Base-by-base conservation (phyloP, 2,113 vertebrate genomes). In the Mesitornis unicolor region DNA sequence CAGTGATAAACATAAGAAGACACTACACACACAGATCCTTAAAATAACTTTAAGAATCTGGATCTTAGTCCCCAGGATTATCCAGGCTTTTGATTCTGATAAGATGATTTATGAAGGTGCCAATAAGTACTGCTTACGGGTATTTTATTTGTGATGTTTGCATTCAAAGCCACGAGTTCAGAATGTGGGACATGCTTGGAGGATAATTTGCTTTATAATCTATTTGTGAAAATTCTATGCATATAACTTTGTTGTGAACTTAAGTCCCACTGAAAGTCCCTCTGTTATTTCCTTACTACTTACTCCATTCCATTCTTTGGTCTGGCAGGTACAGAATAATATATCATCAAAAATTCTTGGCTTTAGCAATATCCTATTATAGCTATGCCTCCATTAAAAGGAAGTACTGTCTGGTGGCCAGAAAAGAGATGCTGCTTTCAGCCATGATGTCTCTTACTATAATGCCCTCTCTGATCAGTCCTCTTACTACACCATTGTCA, bases 11-110 rank as follows among this genome's bases (percentile, higher is more conserved):
- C 67, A 74, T 91, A 86, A 91, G 78, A 91, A 87, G 67, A 16
- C 64, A 86, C 60, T 84, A 74, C 56, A 88, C 25, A 80, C 40
- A 75, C 2, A 92, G 69, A 91, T 92, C 61, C 68, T 89, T 95
- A 84, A 95, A 96, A 76, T 87, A 84, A 64, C 64, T 95, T 60
- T 60, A 89, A 71, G 60, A 79, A 56, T 89, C 73, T 75, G 36
- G 13, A n/a, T 56, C 53, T 87, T 77, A 95, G 81, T 84, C 43
- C 28, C 22, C 9, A 14, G 83, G 93, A 95, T 93, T 96, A 94
- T 78, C 80, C 71, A 81, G 43, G 71, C 75, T 96, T 95, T 94
- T 90, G 90, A 88, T 90, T 95, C 79, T 90, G 92, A 77, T 94
- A 94, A 91, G 38, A 75, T 92, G 76, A 57, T 84, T 96, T 92